Evolutionary conservation across 2,797 vertebrate genomes (phyloP).

Genomic region (Micromesistius poutassou): DNA sequence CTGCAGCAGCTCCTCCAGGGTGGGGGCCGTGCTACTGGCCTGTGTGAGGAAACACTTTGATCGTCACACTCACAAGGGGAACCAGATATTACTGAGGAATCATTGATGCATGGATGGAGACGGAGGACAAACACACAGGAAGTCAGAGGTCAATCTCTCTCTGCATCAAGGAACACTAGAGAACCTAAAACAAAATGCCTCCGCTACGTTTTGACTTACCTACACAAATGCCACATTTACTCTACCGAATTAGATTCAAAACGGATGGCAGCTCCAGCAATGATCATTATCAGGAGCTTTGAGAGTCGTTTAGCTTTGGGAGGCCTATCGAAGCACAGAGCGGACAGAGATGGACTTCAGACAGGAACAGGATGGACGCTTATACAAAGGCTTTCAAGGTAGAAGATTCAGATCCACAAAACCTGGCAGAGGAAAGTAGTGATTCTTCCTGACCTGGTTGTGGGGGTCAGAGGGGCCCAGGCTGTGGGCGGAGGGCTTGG

Average conservation of each 20-base stretch:
- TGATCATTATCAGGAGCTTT: background rate
- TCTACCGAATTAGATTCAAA: background rate
- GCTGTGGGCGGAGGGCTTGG: slow-evolving; percentile 62
- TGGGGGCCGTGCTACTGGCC: slow-evolving; percentile 55
- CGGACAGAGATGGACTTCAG: background rate
- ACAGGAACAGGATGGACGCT: background rate
- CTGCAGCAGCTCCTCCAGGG: slow-evolving; percentile 82
- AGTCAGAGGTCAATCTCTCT: background rate
- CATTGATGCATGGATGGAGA: background rate
- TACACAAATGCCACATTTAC: background rate
- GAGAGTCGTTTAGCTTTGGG: no score
- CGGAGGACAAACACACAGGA: background rate
- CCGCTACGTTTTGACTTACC: background rate
- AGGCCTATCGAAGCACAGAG: background rate
- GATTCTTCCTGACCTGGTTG: slow-evolving; percentile 58
- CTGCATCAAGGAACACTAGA: background rate
- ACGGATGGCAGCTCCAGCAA: background rate
- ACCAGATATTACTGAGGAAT: background rate
- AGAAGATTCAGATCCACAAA: slow-evolving; percentile 1
- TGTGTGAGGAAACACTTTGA: background rate
- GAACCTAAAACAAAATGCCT: background rate
- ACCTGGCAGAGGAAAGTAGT: slow-evolving; percentile 21
- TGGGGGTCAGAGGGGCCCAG: slow-evolving; percentile 67
- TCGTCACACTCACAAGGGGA: background rate
- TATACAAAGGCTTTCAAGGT: background rate